Evolutionary conservation across 2,888 invertebrate genomes (phyloP), one percentile per base, ranked within the genome.

Genomic region (Tachina lurida): DNA sequence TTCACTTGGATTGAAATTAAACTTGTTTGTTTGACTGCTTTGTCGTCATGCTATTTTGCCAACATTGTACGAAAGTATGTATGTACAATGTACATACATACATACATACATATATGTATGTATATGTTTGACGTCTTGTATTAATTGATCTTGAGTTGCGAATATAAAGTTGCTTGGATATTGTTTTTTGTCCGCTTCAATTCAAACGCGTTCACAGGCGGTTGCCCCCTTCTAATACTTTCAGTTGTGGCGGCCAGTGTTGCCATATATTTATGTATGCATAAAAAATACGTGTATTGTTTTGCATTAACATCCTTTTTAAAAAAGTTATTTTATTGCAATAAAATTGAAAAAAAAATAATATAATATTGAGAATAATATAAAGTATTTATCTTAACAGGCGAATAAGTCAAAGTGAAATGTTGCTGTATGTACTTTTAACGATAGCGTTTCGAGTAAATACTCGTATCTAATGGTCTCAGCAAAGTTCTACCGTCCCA

Each of bases 61-160:
- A 74, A 80, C 77, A 47, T 60, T 67, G 84, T 73, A 71, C 47
- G 19, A 49, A 54, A 45, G 52, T 47, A n/a, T n/a, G 8, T 52
- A 52, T 43, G 3, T 12, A n/a, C n/a, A n/a, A 43, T 17, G 56
- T 73, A 68, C 71, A 60, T 43, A 2, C 7, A 17, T 54, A 22
- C 17, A n/a, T 43, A 2, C 12, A 19, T 17, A 58, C 67, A 68
- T 75, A 60, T 75, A 10, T 43, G 7, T 17, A 19, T 43, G 58
- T 73, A 68, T 75, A 52, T 75, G 39, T 75, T 78, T 58, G 52
- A 77, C 41, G 45, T 80, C 65, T 77, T 77, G 71, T 77, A 65
- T 73, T 73, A 77, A 71, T 86, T 86, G 86, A 86, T 86, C 86
- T 86, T 86, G 86, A 83, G 67, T 62, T 19, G 49, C 52, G 31